phyloP scores from a whole-genome alignment of 2,888 invertebrate species.

The Spisula solida region DNA sequence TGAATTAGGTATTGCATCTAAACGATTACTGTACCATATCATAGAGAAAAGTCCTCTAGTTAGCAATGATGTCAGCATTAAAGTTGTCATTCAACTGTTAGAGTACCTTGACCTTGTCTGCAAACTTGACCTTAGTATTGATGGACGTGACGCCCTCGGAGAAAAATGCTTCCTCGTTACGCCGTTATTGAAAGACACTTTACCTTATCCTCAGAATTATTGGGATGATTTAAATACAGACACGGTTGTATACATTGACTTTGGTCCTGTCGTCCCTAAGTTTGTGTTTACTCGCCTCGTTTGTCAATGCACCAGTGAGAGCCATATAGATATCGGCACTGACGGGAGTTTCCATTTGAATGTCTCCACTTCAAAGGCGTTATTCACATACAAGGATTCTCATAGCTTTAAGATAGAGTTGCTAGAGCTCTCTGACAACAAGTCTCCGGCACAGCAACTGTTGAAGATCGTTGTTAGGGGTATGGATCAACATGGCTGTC shows the following conservation, averaged over 20 bases:
- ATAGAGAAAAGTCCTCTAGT: slow-evolving; percentile 47
- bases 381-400: slow-evolving; percentile 66
- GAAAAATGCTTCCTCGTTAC: slow-evolving; percentile 67
- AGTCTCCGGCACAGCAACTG: slow-evolving; percentile 53
- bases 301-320: slow-evolving; percentile 67
- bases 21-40: slow-evolving; percentile 55
- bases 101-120: slow-evolving; percentile 64
- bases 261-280: slow-evolving; percentile 63
- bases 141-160: slow-evolving; percentile 51
- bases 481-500: slow-evolving; percentile 32
- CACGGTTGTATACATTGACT: slow-evolving; percentile 62
- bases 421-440: slow-evolving; percentile 41
- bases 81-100: slow-evolving; percentile 48
- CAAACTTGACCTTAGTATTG: slow-evolving; percentile 47
- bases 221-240: slow-evolving; percentile 63
- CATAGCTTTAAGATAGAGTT: slow-evolving; percentile 70
- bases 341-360: slow-evolving; percentile 66
- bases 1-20: slow-evolving; percentile 55
- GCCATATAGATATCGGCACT: slow-evolving; percentile 56
- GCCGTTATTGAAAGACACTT: slow-evolving; percentile 61
- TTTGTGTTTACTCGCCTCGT: slow-evolving; percentile 69
- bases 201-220: slow-evolving; percentile 63
- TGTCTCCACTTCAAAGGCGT: slow-evolving; percentile 65
- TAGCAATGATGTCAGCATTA: slow-evolving; percentile 39
- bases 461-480: slow-evolving; percentile 63